Evolutionary conservation across 1,140 invertebrate species (phyloP).

Genomic region (Oncopodura yosiiana): DNA sequence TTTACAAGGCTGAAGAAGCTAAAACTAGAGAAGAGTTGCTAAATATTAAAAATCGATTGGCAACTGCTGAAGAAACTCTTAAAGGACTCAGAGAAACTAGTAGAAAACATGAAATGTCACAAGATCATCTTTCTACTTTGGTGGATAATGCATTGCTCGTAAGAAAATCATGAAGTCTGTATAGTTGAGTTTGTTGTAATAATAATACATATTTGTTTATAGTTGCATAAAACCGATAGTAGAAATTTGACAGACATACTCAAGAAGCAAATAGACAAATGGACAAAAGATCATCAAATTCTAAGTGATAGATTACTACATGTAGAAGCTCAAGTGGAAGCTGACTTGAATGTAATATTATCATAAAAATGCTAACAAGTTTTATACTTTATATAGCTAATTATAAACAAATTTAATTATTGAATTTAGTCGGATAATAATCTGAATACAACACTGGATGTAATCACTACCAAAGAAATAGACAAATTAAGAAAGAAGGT

Average conservation of each 20-base stretch:
- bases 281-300: neutral
- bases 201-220: neutral
- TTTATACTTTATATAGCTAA: neutral
- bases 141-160: constrained; percentile 17
- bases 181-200: neutral
- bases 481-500: constrained; percentile 1
- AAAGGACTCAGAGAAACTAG: constrained; percentile 14
- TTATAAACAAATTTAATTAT: constrained; percentile 5
- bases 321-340: constrained; percentile 5
- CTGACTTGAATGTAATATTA: neutral
- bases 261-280: constrained; percentile 4
- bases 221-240: constrained; percentile 19
- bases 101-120: constrained; percentile 1
- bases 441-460: neutral
- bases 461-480: neutral
- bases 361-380: too few species aligned
- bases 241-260: constrained; percentile 15
- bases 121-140: constrained; percentile 12
- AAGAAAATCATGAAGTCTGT: neutral
- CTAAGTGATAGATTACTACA: neutral
- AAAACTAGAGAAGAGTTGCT: constrained; percentile 20
- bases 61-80: constrained; percentile 1
- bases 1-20: constrained; percentile 17
- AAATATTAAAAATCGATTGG: constrained; percentile 22
- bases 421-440: neutral